Conservation (phyloP, 2,113 vertebrate genomes). For the Choloepus hoffmanni region DNA sequence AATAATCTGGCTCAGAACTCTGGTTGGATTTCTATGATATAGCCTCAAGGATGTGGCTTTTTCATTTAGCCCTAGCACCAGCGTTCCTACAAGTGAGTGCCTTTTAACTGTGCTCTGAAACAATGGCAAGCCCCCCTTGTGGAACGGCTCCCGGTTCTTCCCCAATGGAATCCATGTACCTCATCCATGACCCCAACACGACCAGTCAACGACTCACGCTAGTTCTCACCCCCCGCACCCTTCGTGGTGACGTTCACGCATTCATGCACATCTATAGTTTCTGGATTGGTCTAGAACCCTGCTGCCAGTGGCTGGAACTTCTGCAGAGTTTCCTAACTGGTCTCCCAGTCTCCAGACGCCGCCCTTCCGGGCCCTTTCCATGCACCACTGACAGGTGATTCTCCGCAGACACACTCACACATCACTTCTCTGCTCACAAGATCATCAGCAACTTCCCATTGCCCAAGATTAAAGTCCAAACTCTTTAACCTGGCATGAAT, state of each 20-base stretch:
- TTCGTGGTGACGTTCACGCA: rapidly evolving
- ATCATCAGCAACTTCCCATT: neutral
- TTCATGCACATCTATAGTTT: rapidly evolving
- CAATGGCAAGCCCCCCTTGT: rapidly evolving
- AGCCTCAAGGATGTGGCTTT: rapidly evolving
- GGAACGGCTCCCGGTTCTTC: neutral
- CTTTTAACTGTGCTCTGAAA: neutral
- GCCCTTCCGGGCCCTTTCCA: neutral
- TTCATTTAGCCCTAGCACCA: too few species aligned
- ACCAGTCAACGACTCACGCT: neutral
- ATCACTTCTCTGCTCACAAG: neutral
- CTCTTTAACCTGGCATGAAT: neutral
- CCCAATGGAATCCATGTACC: neutral
- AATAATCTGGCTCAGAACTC: rapidly evolving
- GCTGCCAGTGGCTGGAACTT: neutral
- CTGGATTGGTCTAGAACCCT: rapidly evolving
- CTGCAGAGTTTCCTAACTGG: neutral
- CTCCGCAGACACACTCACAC: neutral
- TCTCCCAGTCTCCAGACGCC: neutral
- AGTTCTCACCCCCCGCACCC: rapidly evolving
- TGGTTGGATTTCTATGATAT: rapidly evolving
- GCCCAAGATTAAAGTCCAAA: conserved; percentile 4
- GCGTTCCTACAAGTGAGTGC: neutral
- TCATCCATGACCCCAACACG: neutral
- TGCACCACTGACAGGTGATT: neutral